These are phyloP conservation scores for Drosophila tsacasi DNA, from an alignment of 1,140 invertebrate species.

Conservation along the genomic window DNA sequence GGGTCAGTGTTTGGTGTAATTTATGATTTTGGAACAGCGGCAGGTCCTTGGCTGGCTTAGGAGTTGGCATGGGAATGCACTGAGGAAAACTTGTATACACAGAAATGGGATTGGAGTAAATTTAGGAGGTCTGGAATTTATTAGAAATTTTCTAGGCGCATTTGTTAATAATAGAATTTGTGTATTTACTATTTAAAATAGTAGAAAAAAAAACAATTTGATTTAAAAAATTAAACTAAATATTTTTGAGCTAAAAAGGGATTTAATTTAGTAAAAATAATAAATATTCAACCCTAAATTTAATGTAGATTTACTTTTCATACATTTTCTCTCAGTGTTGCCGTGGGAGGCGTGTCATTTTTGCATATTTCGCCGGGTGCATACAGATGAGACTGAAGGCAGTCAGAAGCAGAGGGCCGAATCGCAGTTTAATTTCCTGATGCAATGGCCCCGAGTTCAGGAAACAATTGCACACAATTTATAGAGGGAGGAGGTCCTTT, in stretches of 20 bases:
- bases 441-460: conserved; percentile 57
- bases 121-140: background rate
- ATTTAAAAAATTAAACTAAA: too few relatives aligned
- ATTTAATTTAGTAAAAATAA: too few relatives aligned
- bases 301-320: background rate
- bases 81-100: background rate
- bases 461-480: conserved; percentile 74
- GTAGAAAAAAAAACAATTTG: too few relatives aligned
- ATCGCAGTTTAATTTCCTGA: conserved; percentile 53
- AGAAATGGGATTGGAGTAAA: background rate
- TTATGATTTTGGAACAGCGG: conserved; percentile 55
- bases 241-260: too few relatives aligned
- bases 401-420: conserved; percentile 17
- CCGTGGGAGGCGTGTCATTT: conserved; percentile 36
- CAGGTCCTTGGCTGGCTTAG: background rate
- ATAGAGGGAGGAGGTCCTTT: conserved; percentile 31
- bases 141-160: too few relatives aligned
- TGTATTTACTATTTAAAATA: too few relatives aligned
- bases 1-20: conserved; percentile 68
- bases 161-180: too few relatives aligned
- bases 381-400: conserved; percentile 59
- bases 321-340: conserved; percentile 7
- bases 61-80: background rate
- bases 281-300: too few relatives aligned
- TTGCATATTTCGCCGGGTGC: conserved; percentile 67